Percentiles rank a stretch among this genome's conserved stretches.
phyloP scores from a whole-genome alignment of 1,140 invertebrate species.

The Bombus turneri region DNA sequence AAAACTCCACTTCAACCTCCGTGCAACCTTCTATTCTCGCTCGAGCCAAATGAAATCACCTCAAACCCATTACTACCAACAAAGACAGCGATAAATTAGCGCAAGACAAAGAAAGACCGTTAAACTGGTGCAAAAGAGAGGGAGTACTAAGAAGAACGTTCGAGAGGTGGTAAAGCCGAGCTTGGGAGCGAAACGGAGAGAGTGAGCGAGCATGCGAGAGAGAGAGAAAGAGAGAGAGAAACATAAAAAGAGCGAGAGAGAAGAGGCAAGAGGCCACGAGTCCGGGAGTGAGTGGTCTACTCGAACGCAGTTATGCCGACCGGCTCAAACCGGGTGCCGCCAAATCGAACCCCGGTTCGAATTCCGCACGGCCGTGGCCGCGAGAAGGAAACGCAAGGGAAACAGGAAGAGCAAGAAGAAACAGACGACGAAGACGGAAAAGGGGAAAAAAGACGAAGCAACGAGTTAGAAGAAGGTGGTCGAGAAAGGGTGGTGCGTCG shows the following conservation, averaged over 20 bases:
- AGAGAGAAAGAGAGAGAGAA: not conserved
- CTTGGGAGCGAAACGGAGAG: not conserved
- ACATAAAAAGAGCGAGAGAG: not conserved
- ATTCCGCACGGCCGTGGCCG: constrained; percentile 63
- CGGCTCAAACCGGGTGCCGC: constrained; percentile 73
- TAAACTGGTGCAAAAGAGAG: constrained; percentile 31
- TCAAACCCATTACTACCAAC: constrained; percentile 17
- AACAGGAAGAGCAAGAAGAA: constrained; percentile 15
- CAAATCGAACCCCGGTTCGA: constrained; percentile 71
- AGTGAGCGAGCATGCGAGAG: not conserved
- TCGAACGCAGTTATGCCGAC: constrained; percentile 78
- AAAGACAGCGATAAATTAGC: not conserved
- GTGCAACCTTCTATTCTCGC: not conserved
- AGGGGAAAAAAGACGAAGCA: not conserved
- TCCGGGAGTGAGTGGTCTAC: constrained; percentile 67
- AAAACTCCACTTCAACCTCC: not conserved
- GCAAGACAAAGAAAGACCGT: not conserved
- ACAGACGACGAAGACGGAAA: not conserved
- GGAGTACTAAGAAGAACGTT: constrained; percentile 23
- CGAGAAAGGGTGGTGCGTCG: not conserved
- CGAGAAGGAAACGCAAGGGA: constrained; percentile 22
- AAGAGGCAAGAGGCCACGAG: constrained; percentile 45
- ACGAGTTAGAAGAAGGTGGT: not conserved
- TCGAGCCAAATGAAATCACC: not conserved
- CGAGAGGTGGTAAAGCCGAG: constrained; percentile 4